A percentile compares a stretch with the other conserved stretches of the same genome.
phyloP scores from a whole-genome alignment of 2,888 invertebrate genomes.

The Euproctis similis region DNA sequence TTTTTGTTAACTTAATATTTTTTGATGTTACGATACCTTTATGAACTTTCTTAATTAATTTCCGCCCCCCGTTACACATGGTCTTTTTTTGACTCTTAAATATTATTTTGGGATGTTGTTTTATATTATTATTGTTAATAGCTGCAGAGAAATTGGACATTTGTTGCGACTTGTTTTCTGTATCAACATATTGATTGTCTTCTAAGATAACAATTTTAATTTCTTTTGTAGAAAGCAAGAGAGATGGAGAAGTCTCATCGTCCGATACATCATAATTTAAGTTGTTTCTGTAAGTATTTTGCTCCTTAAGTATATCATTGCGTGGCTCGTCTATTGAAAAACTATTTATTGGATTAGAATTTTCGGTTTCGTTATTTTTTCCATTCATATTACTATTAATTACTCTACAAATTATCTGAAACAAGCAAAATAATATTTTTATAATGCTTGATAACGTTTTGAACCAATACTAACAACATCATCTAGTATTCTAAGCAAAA shows the following conservation, averaged over 20 bases:
- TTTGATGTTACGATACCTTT: conserved; percentile 24
- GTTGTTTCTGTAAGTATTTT: conserved; percentile 24
- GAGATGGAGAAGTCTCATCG: conserved; percentile 22
- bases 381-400: conserved; percentile 18
- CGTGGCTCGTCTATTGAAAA: conserved; percentile 36
- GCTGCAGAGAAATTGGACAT: conserved; percentile 7
- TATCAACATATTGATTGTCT: conserved; percentile 16
- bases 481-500: too few species aligned
- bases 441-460: too few species aligned
- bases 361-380: conserved; percentile 15
- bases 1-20: conserved; percentile 35
- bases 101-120: conserved; percentile 23
- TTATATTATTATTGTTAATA: conserved; percentile 10
- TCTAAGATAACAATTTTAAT: conserved; percentile 14
- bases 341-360: conserved; percentile 21
- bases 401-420: conserved; percentile 13
- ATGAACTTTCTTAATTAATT: conserved; percentile 20
- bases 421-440: too few species aligned
- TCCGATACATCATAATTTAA: conserved; percentile 2
- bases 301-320: conserved; percentile 26
- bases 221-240: conserved; percentile 12
- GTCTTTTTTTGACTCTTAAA: conserved; percentile 20
- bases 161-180: conserved; percentile 9
- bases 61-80: conserved; percentile 6
- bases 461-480: too few species aligned